Evolutionary conservation across 92 coral and sea anemone species (phyloP).

Genomic region (Meandrina meandrites): DNA sequence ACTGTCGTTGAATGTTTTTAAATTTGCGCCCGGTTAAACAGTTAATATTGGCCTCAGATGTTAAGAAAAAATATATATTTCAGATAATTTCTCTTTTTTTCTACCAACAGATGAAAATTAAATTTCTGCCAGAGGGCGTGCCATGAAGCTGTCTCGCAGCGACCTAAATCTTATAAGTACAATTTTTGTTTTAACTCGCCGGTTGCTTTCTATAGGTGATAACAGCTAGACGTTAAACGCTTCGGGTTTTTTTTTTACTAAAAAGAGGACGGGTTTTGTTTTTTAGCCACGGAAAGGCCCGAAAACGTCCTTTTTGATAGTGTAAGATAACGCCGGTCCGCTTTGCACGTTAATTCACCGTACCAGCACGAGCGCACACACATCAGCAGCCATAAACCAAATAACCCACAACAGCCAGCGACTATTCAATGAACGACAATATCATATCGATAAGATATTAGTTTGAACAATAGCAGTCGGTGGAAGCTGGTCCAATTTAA

Average conservation of each 20-base stretch:
- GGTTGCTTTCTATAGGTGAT: neutral
- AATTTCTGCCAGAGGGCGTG: neutral
- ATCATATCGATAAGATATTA: slow-evolving; percentile 16
- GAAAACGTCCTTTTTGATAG: neutral
- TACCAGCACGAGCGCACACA: neutral
- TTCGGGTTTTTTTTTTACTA: neutral
- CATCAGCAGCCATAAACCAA: neutral
- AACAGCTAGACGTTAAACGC: neutral
- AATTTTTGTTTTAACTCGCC: neutral
- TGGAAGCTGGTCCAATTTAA: slow-evolving; percentile 47
- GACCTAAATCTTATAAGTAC: neutral
- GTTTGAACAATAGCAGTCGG: slow-evolving; percentile 4
- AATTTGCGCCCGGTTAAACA: slow-evolving; percentile 27
- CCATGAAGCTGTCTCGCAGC: neutral
- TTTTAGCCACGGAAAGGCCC: no score
- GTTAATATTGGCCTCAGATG: neutral
- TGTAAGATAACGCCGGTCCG: neutral
- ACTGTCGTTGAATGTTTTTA: slow-evolving; percentile 23
- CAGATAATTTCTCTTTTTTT: neutral
- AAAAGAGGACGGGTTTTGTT: neutral
- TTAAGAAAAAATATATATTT: neutral
- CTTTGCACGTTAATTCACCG: neutral
- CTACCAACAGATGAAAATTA: neutral
- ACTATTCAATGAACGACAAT: slow-evolving; percentile 18
- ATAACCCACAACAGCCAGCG: slow-evolving; percentile 8